These are phyloP conservation scores for Orchesella flavescens DNA, from an alignment of 2,888 invertebrate genomes.

Conservation along the genomic window DNA sequence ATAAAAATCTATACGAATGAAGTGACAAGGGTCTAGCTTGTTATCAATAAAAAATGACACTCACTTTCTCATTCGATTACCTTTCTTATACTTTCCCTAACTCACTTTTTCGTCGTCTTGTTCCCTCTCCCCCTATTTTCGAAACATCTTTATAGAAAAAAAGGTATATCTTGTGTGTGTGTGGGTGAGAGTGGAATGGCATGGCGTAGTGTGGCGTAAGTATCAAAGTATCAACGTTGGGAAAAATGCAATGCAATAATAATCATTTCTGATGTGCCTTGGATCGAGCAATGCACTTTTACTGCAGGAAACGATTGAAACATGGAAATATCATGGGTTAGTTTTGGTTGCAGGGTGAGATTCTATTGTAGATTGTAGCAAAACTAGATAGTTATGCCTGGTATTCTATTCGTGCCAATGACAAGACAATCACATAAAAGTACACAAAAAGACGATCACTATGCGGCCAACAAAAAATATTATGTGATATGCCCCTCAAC, in stretches of 20 bases:
- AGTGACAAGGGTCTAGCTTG: slow-evolving; percentile 69
- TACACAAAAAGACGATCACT: slow-evolving; percentile 13
- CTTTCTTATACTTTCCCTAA: slow-evolving; percentile 20
- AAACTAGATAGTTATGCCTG: not conserved
- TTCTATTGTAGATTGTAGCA: not conserved
- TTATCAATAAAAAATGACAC: slow-evolving; percentile 72
- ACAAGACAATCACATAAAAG: slow-evolving; percentile 31
- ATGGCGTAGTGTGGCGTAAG: no score
- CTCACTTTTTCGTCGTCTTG: no score
- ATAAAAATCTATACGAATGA: slow-evolving; percentile 69
- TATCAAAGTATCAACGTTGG: no score
- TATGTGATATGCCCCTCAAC: not conserved
- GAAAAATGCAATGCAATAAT: slow-evolving; percentile 36
- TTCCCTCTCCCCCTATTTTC: slow-evolving; percentile 18
- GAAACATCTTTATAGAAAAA: slow-evolving; percentile 6
- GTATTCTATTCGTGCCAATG: slow-evolving; percentile 13
- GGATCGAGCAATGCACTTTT: slow-evolving; percentile 14
- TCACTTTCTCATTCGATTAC: slow-evolving; percentile 72
- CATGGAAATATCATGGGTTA: not conserved
- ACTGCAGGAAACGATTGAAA: slow-evolving; percentile 9
- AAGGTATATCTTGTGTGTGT: no score
- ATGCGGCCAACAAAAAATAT: not conserved
- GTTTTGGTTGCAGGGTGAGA: not conserved
- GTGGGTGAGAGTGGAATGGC: no score
- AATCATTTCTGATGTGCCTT: slow-evolving; percentile 32